These are phyloP conservation scores for Etheostoma perlongum DNA, from an alignment of 2,797 vertebrate species.

Conservation along the genomic window DNA sequence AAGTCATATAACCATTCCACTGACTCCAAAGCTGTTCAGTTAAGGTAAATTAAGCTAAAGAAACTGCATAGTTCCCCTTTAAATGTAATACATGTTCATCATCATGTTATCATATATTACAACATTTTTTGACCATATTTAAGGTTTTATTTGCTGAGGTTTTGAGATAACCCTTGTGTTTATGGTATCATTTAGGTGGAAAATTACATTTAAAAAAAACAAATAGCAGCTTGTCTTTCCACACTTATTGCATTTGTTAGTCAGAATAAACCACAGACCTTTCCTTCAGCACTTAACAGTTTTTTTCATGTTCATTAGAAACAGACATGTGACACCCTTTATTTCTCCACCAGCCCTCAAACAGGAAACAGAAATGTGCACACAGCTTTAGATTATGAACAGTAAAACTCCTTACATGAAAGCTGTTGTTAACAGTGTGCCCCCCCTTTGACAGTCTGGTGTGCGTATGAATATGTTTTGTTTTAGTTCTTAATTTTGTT, in stretches of 20 bases:
- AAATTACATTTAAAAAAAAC: neutral
- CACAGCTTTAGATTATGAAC: neutral
- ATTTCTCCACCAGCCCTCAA: neutral
- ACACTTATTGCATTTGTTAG: neutral
- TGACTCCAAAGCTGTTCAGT: no score
- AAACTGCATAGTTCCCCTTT: no score
- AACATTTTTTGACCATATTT: neutral
- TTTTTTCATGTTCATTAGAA: neutral
- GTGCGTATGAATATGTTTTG: neutral
- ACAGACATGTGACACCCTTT: neutral
- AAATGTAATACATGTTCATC: slow-evolving; percentile 1
- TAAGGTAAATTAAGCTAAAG: no score
- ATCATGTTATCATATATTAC: neutral
- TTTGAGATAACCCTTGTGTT: neutral
- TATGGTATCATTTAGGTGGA: neutral
- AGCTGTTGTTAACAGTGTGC: slow-evolving; percentile 13
- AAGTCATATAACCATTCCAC: no score
- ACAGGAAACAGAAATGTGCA: neutral
- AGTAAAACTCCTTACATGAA: neutral
- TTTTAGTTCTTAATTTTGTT: no score
- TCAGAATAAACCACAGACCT: neutral
- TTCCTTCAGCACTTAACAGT: neutral
- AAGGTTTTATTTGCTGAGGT: neutral
- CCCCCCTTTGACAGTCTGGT: no score
- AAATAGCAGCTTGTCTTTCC: neutral